phyloP scores from a whole-genome alignment of 2,113 vertebrate genomes.

The Dryoscopus gambensis region DNA sequence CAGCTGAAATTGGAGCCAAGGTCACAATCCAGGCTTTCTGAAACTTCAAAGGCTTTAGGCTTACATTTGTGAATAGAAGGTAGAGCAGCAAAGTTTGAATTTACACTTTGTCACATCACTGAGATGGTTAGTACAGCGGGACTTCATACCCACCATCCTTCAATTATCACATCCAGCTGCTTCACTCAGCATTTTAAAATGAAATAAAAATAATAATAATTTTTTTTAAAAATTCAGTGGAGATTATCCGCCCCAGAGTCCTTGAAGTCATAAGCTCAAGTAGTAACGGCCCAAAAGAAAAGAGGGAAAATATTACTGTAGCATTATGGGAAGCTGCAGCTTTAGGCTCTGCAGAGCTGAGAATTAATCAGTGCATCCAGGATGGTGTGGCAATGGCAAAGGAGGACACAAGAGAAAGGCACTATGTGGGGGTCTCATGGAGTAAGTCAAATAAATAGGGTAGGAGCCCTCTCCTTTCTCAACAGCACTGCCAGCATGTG shows the following conservation, averaged over 20 bases:
- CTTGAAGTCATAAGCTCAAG: neutral
- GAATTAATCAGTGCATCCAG: neutral
- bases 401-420: neutral
- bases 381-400: neutral
- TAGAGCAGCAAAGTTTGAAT: neutral
- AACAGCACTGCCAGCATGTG: neutral
- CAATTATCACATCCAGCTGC: neutral
- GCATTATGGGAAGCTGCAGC: neutral
- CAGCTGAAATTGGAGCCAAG: neutral
- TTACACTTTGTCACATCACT: neutral
- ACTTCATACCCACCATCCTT: neutral
- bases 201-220: neutral
- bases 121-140: neutral
- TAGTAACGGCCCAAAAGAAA: neutral
- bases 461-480: neutral
- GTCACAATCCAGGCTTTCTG: neutral
- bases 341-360: neutral
- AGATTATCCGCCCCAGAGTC: neutral
- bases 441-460: neutral
- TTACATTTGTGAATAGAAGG: neutral
- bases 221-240: neutral
- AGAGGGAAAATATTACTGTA: neutral
- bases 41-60: neutral
- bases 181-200: neutral
- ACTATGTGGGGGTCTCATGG: fast-evolving